phyloP scores from a whole-genome alignment of 2,113 vertebrate species.

The Pachypanchax playfairii region DNA sequence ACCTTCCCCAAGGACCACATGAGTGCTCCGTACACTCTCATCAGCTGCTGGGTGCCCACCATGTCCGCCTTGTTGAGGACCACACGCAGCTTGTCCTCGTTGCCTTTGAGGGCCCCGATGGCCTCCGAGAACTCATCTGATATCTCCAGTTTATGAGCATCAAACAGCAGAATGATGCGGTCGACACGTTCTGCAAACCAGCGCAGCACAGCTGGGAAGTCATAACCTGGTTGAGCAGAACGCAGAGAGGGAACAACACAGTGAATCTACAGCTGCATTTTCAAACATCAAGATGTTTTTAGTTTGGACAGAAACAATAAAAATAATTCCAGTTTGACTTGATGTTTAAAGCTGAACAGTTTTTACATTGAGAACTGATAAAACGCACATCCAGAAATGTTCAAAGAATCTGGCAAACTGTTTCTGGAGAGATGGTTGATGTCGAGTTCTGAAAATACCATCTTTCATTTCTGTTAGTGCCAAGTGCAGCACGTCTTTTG shows the following conservation, averaged over 20 bases:
- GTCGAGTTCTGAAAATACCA: background rate
- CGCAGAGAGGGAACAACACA: conserved; percentile 28
- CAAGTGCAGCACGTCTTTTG: conserved; percentile 6
- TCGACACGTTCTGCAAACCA: conserved; percentile 95
- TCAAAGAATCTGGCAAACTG: background rate
- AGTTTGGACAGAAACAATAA: background rate
- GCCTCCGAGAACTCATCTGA: conserved; percentile 93
- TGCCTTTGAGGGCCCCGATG: conserved; percentile 88
- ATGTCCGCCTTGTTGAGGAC: conserved; percentile 95
- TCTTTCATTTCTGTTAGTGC: background rate
- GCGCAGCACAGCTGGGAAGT: conserved; percentile 90
- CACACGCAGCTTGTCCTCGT: conserved; percentile 94
- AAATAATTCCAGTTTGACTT: too few relatives aligned
- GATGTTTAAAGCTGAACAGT: too few relatives aligned
- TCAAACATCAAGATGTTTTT: background rate
- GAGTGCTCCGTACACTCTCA: conserved; percentile 92
- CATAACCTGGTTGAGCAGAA: conserved; percentile 81
- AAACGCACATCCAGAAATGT: background rate
- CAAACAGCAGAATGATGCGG: conserved; percentile 92
- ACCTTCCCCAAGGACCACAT: conserved; percentile 96
- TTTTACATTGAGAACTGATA: too few relatives aligned
- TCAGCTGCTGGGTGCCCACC: conserved; percentile 94
- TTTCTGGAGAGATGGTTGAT: background rate
- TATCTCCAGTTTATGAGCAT: conserved; percentile 95
- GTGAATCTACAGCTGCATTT: background rate